Evolutionary conservation across 1,140 invertebrate genomes (phyloP).

Genomic region (Periplaneta americana): DNA sequence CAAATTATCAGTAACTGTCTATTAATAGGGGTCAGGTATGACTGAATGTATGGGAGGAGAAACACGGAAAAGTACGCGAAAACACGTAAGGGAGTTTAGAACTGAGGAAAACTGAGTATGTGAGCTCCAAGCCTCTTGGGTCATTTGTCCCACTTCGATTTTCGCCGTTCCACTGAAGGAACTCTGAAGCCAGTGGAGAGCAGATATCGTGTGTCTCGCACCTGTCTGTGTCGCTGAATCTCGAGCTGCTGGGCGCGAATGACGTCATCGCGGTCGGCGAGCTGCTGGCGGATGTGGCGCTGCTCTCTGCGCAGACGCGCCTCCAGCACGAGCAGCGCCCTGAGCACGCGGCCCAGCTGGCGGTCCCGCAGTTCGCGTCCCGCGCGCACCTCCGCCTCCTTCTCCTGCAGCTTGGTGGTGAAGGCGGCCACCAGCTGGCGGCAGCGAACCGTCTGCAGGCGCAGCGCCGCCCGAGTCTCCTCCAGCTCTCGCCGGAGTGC

Average conservation of each 20-base stretch:
- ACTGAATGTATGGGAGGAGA: too few species aligned
- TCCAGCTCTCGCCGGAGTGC: slow-evolving; percentile 54
- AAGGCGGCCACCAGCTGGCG: slow-evolving; percentile 51
- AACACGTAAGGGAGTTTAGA: too few species aligned
- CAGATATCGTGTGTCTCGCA: too few species aligned
- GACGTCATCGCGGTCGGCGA: slow-evolving; percentile 63
- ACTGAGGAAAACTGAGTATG: too few species aligned
- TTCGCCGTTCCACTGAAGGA: too few species aligned
- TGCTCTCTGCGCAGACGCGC: slow-evolving; percentile 67
- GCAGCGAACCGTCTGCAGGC: slow-evolving; percentile 44
- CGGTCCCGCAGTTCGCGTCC: slow-evolving; percentile 56
- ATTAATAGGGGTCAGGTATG: too few species aligned
- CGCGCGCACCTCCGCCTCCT: slow-evolving; percentile 49
- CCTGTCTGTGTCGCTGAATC: slow-evolving; percentile 49
- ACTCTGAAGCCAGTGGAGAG: too few species aligned
- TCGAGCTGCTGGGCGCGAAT: slow-evolving; percentile 63
- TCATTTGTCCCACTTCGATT: too few species aligned
- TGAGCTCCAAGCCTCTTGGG: too few species aligned
- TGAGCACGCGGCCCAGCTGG: slow-evolving; percentile 58
- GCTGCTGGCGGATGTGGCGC: slow-evolving; percentile 57
- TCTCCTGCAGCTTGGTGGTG: slow-evolving; percentile 51
- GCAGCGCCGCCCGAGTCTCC: slow-evolving; percentile 38
- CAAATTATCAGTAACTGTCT: too few species aligned
- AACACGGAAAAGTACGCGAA: too few species aligned
- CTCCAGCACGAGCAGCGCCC: slow-evolving; percentile 62